Conservation (phyloP, 2,888 invertebrate genomes). For the Achlya flavicornis region DNA sequence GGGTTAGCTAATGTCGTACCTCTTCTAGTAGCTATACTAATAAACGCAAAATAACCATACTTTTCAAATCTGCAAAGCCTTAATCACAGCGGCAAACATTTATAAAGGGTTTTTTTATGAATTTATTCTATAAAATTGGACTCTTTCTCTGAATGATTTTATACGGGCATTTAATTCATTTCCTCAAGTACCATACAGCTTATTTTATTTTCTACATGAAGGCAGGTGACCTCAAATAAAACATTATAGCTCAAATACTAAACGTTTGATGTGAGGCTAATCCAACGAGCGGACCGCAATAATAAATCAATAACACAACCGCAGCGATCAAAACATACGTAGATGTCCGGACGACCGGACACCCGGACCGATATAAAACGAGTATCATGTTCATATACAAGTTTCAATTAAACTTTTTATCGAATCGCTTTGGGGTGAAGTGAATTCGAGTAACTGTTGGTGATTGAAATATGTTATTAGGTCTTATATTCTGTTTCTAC, state of each 20-base stretch:
- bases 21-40: too few species aligned
- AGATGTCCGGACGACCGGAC: conserved; percentile 10
- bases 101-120: not conserved
- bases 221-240: conserved; percentile 3
- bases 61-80: too few species aligned
- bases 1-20: too few species aligned
- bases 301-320: conserved; percentile 12
- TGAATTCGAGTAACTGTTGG: not conserved
- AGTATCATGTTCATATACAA: not conserved
- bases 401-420: not conserved
- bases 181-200: not conserved
- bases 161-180: not conserved
- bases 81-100: too few species aligned
- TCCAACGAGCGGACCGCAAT: conserved; percentile 13
- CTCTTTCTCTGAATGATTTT: not conserved
- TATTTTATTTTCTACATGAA: not conserved
- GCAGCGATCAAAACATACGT: conserved; percentile 8
- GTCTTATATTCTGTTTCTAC: too few species aligned
- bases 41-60: too few species aligned
- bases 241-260: not conserved
- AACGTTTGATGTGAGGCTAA: not conserved
- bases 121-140: not conserved
- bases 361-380: conserved; percentile 9
- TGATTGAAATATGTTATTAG: not conserved
- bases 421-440: not conserved